Conservation (phyloP, 2,888 invertebrate genomes). For the Drosophila mercatorum region DNA sequence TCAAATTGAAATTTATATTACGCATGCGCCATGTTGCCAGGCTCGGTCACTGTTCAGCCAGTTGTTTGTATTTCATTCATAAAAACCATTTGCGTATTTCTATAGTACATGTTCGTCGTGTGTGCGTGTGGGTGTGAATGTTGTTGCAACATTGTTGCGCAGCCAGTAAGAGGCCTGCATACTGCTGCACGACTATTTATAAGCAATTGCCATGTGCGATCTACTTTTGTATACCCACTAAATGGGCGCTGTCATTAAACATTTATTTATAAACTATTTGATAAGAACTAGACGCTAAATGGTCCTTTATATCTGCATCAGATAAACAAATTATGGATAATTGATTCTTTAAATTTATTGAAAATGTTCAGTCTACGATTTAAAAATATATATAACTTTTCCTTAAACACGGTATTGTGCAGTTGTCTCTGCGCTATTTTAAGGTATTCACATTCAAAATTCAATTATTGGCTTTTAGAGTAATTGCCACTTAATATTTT, state of each 20-base stretch:
- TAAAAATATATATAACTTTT: background rate
- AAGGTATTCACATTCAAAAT: background rate
- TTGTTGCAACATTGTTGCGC: conserved; percentile 57
- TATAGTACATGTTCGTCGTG: background rate
- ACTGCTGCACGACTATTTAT: conserved; percentile 35
- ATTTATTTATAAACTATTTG: conserved; percentile 1
- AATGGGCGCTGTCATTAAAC: background rate
- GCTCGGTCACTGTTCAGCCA: conserved; percentile 28
- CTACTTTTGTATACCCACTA: conserved; percentile 36
- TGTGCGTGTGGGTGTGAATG: conserved; percentile 15
- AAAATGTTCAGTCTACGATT: background rate
- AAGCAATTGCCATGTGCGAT: conserved; percentile 53
- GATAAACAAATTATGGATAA: background rate
- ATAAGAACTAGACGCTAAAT: background rate
- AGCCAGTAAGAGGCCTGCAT: conserved; percentile 29
- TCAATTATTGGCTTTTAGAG: background rate
- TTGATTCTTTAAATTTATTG: background rate
- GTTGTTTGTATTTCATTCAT: conserved; percentile 65
- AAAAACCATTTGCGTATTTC: conserved; percentile 54
- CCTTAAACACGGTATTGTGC: background rate
- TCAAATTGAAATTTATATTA: conserved; percentile 26
- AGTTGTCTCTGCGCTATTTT: background rate
- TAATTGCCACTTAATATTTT: background rate
- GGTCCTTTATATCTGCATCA: too few relatives aligned
- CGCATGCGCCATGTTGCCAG: conserved; percentile 69